A percentile compares a stretch with the other conserved stretches of the same genome.
Evolutionary conservation across 2,797 vertebrate species (phyloP).

Genomic region (Hemibagrus guttatus): DNA sequence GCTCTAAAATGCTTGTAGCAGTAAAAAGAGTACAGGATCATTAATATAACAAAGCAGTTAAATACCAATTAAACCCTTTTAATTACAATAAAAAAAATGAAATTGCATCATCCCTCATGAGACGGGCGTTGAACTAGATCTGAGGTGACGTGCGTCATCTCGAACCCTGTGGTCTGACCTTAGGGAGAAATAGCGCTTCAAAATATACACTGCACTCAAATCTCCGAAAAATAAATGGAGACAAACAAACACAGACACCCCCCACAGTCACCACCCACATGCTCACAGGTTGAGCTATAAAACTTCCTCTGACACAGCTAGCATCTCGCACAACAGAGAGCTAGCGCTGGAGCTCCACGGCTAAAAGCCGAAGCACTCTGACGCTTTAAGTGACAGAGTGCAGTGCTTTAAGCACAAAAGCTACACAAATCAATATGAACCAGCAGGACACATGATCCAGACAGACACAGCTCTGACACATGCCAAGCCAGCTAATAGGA

Average conservation of each 20-base stretch:
- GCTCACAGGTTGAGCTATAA: conserved; percentile 62
- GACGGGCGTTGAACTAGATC: background rate
- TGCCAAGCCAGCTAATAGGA: background rate
- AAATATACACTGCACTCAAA: background rate
- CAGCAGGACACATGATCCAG: background rate
- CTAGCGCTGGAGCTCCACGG: background rate
- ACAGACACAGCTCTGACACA: background rate
- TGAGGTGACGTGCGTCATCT: background rate
- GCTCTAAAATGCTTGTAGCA: too few species aligned
- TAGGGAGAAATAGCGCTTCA: background rate
- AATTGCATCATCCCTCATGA: background rate
- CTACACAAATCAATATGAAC: conserved; percentile 24
- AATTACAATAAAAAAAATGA: background rate
- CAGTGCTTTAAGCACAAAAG: background rate
- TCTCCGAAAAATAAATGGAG: background rate
- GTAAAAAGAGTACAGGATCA: background rate
- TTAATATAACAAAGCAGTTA: background rate
- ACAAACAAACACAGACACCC: conserved; percentile 56
- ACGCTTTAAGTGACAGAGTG: background rate
- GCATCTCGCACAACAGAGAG: conserved; percentile 52
- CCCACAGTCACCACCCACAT: conserved; percentile 56
- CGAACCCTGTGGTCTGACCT: background rate
- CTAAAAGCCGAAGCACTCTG: conserved; percentile 3
- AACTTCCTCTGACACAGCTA: conserved; percentile 65
- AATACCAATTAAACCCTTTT: background rate